Evolutionary conservation across 2,797 vertebrate genomes (phyloP).

Genomic region (Pagetopsis macropterus): DNA sequence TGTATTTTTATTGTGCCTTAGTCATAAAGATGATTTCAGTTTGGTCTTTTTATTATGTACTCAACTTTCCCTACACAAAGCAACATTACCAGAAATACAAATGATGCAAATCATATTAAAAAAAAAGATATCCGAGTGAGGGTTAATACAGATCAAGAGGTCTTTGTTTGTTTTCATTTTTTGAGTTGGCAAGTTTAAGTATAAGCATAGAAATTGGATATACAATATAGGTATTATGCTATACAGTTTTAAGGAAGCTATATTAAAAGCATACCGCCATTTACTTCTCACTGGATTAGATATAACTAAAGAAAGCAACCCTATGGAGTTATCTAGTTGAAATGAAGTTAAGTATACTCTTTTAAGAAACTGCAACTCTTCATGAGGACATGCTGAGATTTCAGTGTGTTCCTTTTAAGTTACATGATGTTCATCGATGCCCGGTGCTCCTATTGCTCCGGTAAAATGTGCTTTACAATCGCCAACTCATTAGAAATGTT

Average conservation of each 20-base stretch:
- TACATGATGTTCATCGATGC: slow-evolving; percentile 6
- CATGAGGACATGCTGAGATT: neutral
- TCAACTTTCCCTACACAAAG: neutral
- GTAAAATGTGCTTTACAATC: slow-evolving; percentile 11
- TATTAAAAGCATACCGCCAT: slow-evolving; percentile 27
- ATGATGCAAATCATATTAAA: neutral
- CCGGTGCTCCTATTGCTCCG: slow-evolving; percentile 11
- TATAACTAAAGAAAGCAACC: slow-evolving; percentile 25
- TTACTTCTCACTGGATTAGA: slow-evolving; percentile 30
- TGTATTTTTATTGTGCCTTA: neutral
- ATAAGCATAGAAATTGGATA: neutral
- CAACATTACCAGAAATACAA: neutral
- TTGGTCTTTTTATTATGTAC: neutral
- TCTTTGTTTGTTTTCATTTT: neutral
- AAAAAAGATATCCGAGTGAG: neutral
- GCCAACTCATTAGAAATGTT: slow-evolving; percentile 25
- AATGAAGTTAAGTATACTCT: too few species aligned
- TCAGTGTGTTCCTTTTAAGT: slow-evolving; percentile 14
- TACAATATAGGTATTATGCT: neutral
- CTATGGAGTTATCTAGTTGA: neutral
- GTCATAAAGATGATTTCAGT: too few species aligned
- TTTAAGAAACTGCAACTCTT: slow-evolving; percentile 2
- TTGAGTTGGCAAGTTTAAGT: neutral
- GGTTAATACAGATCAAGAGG: neutral
- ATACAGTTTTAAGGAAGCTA: too few species aligned